Percentiles rank a stretch among this genome's conserved stretches.
phyloP scores from a whole-genome alignment of 2,888 invertebrate species.

The Corbicula japonica region DNA sequence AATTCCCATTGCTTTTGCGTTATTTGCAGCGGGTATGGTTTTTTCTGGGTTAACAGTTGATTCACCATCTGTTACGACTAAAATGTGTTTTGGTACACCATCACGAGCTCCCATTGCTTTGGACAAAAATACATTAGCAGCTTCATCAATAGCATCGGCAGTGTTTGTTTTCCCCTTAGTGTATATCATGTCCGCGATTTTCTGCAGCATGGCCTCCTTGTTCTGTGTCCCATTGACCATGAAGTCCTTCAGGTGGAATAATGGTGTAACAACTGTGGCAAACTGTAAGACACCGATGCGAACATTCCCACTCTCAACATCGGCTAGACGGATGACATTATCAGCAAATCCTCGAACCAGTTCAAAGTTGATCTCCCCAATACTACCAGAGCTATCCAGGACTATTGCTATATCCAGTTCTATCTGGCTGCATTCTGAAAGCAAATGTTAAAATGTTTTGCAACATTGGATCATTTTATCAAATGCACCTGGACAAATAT shows the following conservation, averaged over 20 bases:
- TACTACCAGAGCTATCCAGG: conserved; percentile 56
- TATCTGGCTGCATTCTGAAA: conserved; percentile 48
- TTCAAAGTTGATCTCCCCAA: conserved; percentile 30
- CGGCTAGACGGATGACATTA: conserved; percentile 32
- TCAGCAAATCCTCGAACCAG: conserved; percentile 37
- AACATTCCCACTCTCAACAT: conserved; percentile 31
- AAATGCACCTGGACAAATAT: no score
- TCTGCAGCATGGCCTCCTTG: conserved; percentile 22
- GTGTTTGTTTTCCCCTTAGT: conserved; percentile 47
- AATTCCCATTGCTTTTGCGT: conserved; percentile 16
- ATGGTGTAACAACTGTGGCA: conserved; percentile 7
- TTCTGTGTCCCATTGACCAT: conserved; percentile 21
- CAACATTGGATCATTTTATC: no score
- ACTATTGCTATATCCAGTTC: conserved; percentile 51
- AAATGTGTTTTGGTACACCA: conserved; percentile 23
- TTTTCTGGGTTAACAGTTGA: conserved; percentile 19
- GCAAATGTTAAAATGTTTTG: no score
- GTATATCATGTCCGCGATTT: conserved; percentile 29
- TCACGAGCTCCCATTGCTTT: conserved; percentile 24
- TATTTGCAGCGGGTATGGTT: conserved; percentile 7
- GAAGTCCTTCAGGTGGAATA: conserved; percentile 39
- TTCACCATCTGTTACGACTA: conserved; percentile 55
- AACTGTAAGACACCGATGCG: conserved; percentile 42
- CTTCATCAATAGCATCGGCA: conserved; percentile 49
- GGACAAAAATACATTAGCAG: conserved; percentile 3